Conservation (phyloP, 2,888 invertebrate genomes). For the Parelbella ahira region DNA sequence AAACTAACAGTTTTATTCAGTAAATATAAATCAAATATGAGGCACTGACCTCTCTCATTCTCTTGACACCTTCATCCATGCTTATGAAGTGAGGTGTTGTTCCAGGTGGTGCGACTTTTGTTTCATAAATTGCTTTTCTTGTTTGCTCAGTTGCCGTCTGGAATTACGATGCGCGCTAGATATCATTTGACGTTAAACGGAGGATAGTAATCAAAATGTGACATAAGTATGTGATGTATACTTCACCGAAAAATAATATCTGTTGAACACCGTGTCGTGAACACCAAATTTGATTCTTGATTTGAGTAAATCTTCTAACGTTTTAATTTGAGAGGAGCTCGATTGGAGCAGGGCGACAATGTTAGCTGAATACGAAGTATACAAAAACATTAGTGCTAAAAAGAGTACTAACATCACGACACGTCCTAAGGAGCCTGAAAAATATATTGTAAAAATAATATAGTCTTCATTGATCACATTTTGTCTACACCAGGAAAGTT, state of each 20-base stretch:
- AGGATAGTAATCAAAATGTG: too few relatives aligned
- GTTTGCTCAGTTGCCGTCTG: constrained; percentile 84
- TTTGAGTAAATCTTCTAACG: constrained; percentile 82
- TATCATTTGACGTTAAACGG: background rate
- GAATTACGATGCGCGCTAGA: background rate
- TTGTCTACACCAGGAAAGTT: too few relatives aligned
- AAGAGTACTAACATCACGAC: constrained; percentile 83
- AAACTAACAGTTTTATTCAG: too few relatives aligned
- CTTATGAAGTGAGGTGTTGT: constrained; percentile 78
- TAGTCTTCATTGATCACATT: background rate
- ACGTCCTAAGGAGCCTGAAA: constrained; percentile 74
- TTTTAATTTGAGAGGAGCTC: constrained; percentile 84
- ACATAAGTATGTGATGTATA: too few relatives aligned
- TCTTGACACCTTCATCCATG: constrained; percentile 82
- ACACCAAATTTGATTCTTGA: constrained; percentile 84
- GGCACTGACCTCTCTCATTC: constrained; percentile 70
- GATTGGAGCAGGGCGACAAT: constrained; percentile 88
- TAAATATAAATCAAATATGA: too few relatives aligned
- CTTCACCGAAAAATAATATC: constrained; percentile 83
- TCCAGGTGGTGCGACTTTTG: constrained; percentile 83
- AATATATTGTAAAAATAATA: constrained; percentile 12
- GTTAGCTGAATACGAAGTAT: constrained; percentile 88
- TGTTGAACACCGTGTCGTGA: constrained; percentile 85
- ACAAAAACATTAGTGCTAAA: constrained; percentile 84
- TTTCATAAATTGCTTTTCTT: constrained; percentile 82